Evolutionary conservation across 2,888 invertebrate species (phyloP), one percentile per base, ranked within the genome.

Genomic region (Calameuta filiformis): DNA sequence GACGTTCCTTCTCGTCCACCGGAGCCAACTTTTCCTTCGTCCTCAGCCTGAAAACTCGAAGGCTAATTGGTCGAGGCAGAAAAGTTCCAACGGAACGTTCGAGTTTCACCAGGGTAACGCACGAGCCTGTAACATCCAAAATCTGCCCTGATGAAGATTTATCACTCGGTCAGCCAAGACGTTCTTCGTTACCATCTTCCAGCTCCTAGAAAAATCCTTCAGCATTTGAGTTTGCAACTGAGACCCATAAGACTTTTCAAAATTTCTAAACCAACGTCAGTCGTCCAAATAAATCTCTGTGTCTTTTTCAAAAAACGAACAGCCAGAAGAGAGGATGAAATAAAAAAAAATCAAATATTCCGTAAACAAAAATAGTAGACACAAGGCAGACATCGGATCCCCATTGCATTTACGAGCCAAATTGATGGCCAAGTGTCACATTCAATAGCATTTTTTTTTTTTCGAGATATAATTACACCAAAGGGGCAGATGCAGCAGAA

Each of bases 401-500:
- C 81, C 81, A 83, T 85, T 79, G 84, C 84, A 84, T 87, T 88
- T 88, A 88, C 82, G 83, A 86, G 84, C 83, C 83, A 88, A 88
- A 89, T 89, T 87, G 87, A 89, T 87, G 87, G 86, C 85, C 81
- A 80, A 85, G 82, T 83, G 84, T 83, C 86, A 80, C 76, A 69
- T 81, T 85, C 81, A 83, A 84, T 85, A 83, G n/a, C 79, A 80
- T 35, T 35, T 12, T 12, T 35, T 35, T 0, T 35, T 35, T 83
- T 79, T 77, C 80, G 77, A 83, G 87, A 87, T 89, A 89, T 90
- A 89, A 90, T 90, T 90, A 89, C 89, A 85, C 85, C 83, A 83
- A 86, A 87, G 87, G 87, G 87, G 86, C 90, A 90, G 90, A 90
- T 90, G 90, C 89, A 87, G 85, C 83, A 80, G 84, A 78, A 83